Base-by-base conservation (phyloP, 2,797 vertebrate species). In the Anas flavirostris region DNA sequence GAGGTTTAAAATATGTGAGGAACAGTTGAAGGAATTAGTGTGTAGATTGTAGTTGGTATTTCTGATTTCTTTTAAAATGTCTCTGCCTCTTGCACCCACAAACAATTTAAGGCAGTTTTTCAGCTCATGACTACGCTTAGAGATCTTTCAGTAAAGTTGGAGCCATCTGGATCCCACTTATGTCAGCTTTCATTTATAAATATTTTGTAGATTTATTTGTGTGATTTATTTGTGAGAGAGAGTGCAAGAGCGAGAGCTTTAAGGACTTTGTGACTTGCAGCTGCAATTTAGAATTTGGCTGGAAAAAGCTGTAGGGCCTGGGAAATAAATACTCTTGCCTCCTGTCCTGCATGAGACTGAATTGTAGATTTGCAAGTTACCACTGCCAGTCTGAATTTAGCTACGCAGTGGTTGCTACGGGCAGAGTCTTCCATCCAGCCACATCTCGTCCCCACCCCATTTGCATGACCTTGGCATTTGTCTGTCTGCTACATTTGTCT, bases 151-250 rank as follows among this genome's bases (percentile, higher is more conserved):
- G 72, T 56, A 44, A 68, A 68, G 39, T 13, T 85, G 41, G 41
- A 88, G 28, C 75, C 84, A 80, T 90, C 64, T 96, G 78, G 64
- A 82, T 93, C 84, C 84, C 28, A 50, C 60, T 90, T 82, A 17
- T 26, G 43, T 82, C 68, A 84, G 56, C 60, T 95, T 76, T 74
- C 56, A 55, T 78, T 90, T 91, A 33, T 56, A 94, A 93, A 80
- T 31, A 82, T 85, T 80, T 80, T 68, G 75, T 58, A 33, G 15
- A 13, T 17, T 74, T 44, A 17, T 88, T 63, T 64, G 25, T 33
- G 37, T 31, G 52, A 39, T 39, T 39, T 39, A 39, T 39, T 39
- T 52, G 16, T 16, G 46, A 58, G 15, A 2, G 1, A 35, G 10
- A 2, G 3, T 2, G 0, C 17, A 46, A 60, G 73, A 91, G 7